These are phyloP conservation scores for Neolamprologus ventralis DNA, from an alignment of 2,113 vertebrate species.

Conservation along the genomic window DNA sequence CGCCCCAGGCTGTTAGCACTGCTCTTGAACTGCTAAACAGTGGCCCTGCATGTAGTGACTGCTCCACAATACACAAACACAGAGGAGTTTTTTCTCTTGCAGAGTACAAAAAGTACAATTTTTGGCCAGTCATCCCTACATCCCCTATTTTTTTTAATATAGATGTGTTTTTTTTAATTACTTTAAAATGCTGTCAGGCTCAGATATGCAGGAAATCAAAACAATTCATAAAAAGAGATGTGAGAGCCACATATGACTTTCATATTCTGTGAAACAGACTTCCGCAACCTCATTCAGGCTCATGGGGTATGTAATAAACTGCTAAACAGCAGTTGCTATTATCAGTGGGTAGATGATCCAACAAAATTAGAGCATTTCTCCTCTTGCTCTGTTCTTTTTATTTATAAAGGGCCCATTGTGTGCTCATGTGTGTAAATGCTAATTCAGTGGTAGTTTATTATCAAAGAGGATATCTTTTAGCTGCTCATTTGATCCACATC, in stretches of 20 bases:
- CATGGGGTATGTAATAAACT: neutral
- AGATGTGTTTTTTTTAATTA: neutral
- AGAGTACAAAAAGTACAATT: neutral
- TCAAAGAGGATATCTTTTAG: slow-evolving; percentile 51
- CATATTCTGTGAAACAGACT: neutral
- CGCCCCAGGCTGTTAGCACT: slow-evolving; percentile 58
- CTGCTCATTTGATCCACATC: slow-evolving; percentile 59
- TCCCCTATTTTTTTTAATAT: neutral
- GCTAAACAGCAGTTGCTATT: neutral
- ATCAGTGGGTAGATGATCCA: neutral
- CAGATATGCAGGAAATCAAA: neutral
- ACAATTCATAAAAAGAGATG: neutral
- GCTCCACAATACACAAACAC: slow-evolving; percentile 10
- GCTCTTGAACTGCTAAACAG: slow-evolving; percentile 69
- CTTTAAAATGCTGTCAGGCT: neutral
- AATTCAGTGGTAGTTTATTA: slow-evolving; percentile 32
- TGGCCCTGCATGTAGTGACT: slow-evolving; percentile 54
- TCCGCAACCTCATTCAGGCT: neutral
- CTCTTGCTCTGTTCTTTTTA: neutral
- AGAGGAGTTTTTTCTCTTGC: neutral
- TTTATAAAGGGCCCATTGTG: slow-evolving; percentile 15
- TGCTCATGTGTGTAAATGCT: slow-evolving; percentile 19
- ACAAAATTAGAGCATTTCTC: neutral
- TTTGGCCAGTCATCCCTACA: slow-evolving; percentile 16
- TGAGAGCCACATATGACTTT: neutral